Percentiles rank a stretch among this genome's conserved stretches.
Evolutionary conservation across 2,113 vertebrate species (phyloP).

Genomic region (Menura novaehollandiae): DNA sequence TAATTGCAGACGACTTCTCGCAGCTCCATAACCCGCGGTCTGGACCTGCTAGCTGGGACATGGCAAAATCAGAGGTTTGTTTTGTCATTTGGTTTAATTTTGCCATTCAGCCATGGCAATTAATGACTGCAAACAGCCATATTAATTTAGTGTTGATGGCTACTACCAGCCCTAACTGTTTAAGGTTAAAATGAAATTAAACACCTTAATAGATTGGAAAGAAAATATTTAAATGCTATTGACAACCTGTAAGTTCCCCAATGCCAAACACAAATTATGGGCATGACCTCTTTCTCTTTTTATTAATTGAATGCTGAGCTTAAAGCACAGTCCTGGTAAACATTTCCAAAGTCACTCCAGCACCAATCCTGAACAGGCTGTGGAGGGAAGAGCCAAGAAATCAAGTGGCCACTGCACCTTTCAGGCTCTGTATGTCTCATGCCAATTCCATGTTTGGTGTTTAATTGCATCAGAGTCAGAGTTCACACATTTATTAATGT

Average conservation of each 20-base stretch:
- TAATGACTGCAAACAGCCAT: conserved; percentile 29
- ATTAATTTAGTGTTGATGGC: conserved; percentile 45
- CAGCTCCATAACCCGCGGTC: not conserved
- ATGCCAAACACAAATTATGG: conserved; percentile 36
- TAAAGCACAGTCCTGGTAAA: not conserved
- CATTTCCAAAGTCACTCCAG: not conserved
- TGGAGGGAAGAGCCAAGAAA: not conserved
- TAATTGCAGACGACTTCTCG: not conserved
- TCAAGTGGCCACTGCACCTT: not conserved
- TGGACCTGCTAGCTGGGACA: not conserved
- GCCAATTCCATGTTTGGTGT: not conserved
- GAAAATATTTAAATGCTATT: conserved; percentile 43
- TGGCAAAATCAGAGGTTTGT: not conserved
- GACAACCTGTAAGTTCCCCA: conserved; percentile 41
- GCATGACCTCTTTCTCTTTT: conserved; percentile 32
- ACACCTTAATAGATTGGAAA: conserved; percentile 37
- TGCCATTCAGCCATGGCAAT: conserved; percentile 22
- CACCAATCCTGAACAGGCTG: rapidly evolving
- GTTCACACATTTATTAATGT: not conserved
- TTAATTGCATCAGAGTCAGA: not conserved
- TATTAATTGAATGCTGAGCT: conserved; percentile 21
- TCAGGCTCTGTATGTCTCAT: rapidly evolving
- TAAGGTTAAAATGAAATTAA: conserved; percentile 70
- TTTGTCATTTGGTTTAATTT: not conserved
- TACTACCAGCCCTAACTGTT: conserved; percentile 21